These are phyloP conservation scores for Gastrophysa polygoni DNA, from an alignment of 2,888 invertebrate species.

Conservation along the genomic window DNA sequence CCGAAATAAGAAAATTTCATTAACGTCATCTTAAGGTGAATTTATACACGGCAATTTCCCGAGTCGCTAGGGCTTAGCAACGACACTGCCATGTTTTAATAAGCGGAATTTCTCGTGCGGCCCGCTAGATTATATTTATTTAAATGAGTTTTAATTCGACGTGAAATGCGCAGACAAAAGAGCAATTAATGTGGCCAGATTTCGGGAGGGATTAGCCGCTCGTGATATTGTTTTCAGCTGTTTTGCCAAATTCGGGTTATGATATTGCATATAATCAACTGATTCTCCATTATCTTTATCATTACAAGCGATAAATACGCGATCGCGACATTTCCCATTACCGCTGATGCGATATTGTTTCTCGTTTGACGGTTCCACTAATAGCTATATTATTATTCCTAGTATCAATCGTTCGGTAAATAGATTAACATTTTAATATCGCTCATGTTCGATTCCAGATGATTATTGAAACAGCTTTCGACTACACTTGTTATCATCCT, in stretches of 20 bases:
- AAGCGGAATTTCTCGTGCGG: slow-evolving; percentile 50
- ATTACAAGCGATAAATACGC: slow-evolving; percentile 41
- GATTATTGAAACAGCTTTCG: background rate
- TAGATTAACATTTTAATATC: slow-evolving; percentile 8
- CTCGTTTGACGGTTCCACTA: slow-evolving; percentile 37
- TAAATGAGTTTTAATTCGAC: slow-evolving; percentile 57
- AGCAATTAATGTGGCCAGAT: slow-evolving; percentile 51
- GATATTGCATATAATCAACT: slow-evolving; percentile 46
- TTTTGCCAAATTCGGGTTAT: slow-evolving; percentile 44
- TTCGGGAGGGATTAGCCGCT: slow-evolving; percentile 42
- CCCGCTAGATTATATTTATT: slow-evolving; percentile 53
- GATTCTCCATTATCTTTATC: slow-evolving; percentile 47
- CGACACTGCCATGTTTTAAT: slow-evolving; percentile 57
- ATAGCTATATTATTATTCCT: slow-evolving; percentile 16
- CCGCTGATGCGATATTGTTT: slow-evolving; percentile 43
- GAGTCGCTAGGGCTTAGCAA: slow-evolving; percentile 53
- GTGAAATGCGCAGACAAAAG: slow-evolving; percentile 50
- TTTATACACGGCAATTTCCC: slow-evolving; percentile 64
- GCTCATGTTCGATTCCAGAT: background rate
- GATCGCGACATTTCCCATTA: slow-evolving; percentile 28
- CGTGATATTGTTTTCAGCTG: slow-evolving; percentile 45
- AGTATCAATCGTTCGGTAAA: slow-evolving; percentile 21
- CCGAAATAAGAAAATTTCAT: slow-evolving; percentile 63
- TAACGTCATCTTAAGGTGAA: slow-evolving; percentile 65
- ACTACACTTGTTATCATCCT: too few species aligned